Base-by-base conservation (phyloP, 2,888 invertebrate genomes). In the Nymphalis urticae region DNA sequence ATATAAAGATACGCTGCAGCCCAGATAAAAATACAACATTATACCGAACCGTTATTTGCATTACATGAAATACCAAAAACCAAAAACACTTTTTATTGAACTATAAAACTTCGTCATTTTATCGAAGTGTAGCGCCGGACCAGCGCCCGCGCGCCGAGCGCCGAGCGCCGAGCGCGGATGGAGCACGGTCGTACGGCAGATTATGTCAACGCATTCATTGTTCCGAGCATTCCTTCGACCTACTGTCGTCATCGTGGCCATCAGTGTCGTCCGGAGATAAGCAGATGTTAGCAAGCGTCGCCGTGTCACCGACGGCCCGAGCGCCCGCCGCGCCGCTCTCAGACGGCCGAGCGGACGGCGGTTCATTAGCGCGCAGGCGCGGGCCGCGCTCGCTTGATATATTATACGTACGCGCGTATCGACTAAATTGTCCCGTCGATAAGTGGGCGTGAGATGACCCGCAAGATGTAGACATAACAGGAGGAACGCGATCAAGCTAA, bases 381-480 rank as follows among this genome's bases (percentile, higher is more conserved):
- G 70, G 69, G 59, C 64, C 66, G 67, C 59, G 60, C 64, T 54
- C 60, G 67, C 78, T 83, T 86, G 85, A 88, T 88, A 88, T 88
- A 89, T 87, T 84, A 85, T 85, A 83, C 82, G 81, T 80, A 82
- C 80, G 81, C 83, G 81, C 85, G 85, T 83, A 86, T 85, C 88
- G 83, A 83, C 81, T 87, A 85, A 87, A 87, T 86, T 87, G 88
- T 85, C 82, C 82, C 81, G 78, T 82, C 84, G 90, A 88, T 88
- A 89, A 88, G 89, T 89, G 88, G 90, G 89, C 90, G 90, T 80
- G 84, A 77, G 85, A 81, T 79, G 73, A 75, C 70, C 54, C 51
- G 53, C 60, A 53, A 48, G 60, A 58, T 8, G n/a, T 48, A 61
- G 70, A 70, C 75, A 58, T 53, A 54, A 36, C 36, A 21, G 24